A percentile compares a stretch with the other conserved stretches of the same genome.
phyloP scores from a whole-genome alignment of 2,113 vertebrate species.

The Rhabdomys dilectus region DNA sequence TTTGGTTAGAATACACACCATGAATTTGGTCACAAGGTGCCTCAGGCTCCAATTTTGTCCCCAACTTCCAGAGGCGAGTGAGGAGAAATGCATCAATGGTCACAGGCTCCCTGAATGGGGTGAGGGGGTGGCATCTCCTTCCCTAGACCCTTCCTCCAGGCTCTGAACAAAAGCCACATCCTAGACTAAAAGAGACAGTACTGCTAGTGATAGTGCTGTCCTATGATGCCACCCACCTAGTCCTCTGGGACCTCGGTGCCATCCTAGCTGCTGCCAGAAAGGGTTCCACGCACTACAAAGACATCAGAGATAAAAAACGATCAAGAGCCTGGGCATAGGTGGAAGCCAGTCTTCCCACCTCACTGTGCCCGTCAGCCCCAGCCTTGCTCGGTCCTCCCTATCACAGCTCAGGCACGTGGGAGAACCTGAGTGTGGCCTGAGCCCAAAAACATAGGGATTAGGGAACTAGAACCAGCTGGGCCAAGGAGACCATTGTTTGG shows the following conservation, averaged over 20 bases:
- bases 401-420: rapidly evolving
- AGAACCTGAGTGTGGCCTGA: rapidly evolving
- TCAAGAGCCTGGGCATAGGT: neutral
- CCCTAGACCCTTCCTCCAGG: neutral
- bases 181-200: neutral
- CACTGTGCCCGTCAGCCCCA: neutral
- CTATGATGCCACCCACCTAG: no score
- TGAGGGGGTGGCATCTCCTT: no score
- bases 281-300: neutral
- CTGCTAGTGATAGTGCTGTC: rapidly evolving
- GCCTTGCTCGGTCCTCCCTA: neutral
- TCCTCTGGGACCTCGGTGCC: neutral
- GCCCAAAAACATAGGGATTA: neutral
- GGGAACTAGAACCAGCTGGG: neutral
- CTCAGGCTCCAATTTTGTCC: rapidly evolving
- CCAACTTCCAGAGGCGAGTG: rapidly evolving
- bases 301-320: neutral
- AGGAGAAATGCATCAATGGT: rapidly evolving
- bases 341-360: neutral
- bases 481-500: neutral
- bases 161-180: neutral
- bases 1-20: rapidly evolving
- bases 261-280: rapidly evolving
- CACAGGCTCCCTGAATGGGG: neutral
- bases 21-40: rapidly evolving